Percentiles rank a stretch among this genome's conserved stretches.
Evolutionary conservation across 2,113 vertebrate genomes (phyloP).

Genomic region (Taxidea taxus): DNA sequence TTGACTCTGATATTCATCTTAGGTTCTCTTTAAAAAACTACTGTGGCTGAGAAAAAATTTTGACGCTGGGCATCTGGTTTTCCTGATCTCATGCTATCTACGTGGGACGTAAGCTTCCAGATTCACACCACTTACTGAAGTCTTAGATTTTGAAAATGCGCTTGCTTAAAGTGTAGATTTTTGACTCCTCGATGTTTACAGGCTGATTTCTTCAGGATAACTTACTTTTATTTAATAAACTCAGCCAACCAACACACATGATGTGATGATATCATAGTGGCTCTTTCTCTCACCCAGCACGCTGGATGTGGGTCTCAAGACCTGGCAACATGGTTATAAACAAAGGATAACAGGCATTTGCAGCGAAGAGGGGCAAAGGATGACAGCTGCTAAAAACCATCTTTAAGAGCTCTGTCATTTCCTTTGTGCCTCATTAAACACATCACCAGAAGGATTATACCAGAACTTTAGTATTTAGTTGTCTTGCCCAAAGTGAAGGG

Average conservation of each 20-base stretch:
- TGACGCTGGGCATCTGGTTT: accelerated
- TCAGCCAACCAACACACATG: background rate
- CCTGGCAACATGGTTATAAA: background rate
- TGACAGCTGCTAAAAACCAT: background rate
- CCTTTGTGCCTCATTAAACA: background rate
- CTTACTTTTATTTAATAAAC: background rate
- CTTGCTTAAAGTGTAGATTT: background rate
- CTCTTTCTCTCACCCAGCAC: background rate
- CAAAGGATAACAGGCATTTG: background rate
- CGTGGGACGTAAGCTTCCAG: background rate
- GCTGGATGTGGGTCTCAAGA: background rate
- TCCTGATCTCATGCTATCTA: background rate
- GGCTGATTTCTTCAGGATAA: background rate
- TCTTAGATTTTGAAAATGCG: background rate
- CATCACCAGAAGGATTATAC: background rate
- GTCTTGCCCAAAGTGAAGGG: background rate
- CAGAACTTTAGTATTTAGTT: background rate
- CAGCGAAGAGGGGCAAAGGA: background rate
- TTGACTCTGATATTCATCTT: background rate
- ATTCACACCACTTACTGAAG: background rate
- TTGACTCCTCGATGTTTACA: background rate
- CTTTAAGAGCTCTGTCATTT: background rate
- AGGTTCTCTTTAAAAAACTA: background rate
- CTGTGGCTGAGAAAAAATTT: background rate
- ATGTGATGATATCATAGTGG: accelerated